Percentiles rank a stretch among this genome's conserved stretches.
Conservation (phyloP, 2,797 vertebrate species). For the Hypotaenidia philippensis region DNA sequence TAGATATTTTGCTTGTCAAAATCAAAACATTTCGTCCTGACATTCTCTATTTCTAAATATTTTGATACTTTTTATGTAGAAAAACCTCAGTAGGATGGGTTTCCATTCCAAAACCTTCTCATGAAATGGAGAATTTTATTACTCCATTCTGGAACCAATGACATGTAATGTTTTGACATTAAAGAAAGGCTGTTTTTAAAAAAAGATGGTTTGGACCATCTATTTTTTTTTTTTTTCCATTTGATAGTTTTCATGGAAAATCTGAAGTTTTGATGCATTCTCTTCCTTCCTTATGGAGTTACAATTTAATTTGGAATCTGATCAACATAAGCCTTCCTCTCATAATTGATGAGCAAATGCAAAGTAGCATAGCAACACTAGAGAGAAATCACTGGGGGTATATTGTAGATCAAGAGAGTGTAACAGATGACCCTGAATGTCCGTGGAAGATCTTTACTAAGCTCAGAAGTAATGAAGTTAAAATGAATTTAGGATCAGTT, state of each 20-base stretch:
- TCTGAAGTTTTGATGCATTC: not conserved
- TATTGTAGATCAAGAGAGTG: not conserved
- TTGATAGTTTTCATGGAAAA: not conserved
- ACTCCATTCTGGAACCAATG: not conserved
- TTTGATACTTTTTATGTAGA: not conserved
- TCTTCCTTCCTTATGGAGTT: constrained; percentile 12
- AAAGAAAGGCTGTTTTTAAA: not conserved
- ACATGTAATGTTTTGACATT: not conserved
- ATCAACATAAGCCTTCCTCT: constrained; percentile 48
- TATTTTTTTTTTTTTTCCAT: not conserved
- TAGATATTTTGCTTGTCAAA: not conserved
- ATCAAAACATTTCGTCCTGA: not conserved
- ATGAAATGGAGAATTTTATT: not conserved
- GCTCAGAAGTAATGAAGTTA: constrained; percentile 8
- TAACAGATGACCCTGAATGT: not conserved
- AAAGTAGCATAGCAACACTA: not conserved
- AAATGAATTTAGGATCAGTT: not conserved
- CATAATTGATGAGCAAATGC: constrained; percentile 38
- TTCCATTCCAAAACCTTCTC: not conserved
- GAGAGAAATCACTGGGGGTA: constrained; percentile 24
- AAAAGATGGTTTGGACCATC: fast-evolving
- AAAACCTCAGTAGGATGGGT: not conserved
- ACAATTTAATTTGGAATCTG: constrained; percentile 25
- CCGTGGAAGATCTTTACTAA: not conserved
- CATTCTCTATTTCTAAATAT: not conserved